Percentiles rank a stretch among this genome's conserved stretches.
phyloP scores from a whole-genome alignment of 1,140 invertebrate genomes.

The Trichomalopsis sarcophagae region DNA sequence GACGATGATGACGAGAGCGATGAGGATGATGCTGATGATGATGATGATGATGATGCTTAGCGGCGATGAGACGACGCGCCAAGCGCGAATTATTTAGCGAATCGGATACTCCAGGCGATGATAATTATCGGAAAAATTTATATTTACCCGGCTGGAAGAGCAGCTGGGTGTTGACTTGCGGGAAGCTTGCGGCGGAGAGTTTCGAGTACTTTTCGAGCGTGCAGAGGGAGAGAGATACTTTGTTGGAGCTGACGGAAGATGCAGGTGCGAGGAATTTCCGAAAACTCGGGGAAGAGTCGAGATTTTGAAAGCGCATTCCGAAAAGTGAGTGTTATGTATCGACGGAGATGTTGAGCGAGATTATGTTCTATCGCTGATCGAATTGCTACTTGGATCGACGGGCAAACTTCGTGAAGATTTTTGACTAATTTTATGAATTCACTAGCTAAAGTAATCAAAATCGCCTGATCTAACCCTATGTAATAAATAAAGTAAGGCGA shows the following conservation, averaged over 20 bases:
- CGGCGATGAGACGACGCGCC: not conserved
- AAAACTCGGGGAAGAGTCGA: not conserved
- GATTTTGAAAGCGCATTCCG: too few relatives aligned
- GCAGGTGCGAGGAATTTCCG: not conserved
- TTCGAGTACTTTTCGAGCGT: not conserved
- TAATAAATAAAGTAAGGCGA: too few relatives aligned
- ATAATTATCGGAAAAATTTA: constrained; percentile 35
- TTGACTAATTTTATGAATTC: too few relatives aligned
- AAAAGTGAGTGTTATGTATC: not conserved
- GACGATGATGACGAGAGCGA: not conserved
- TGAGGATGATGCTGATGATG: not conserved
- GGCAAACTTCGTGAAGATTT: not conserved
- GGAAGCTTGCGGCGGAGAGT: not conserved
- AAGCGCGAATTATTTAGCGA: constrained; percentile 45
- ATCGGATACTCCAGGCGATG: constrained; percentile 10
- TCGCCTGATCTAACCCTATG: too few relatives aligned
- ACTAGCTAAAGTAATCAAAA: too few relatives aligned
- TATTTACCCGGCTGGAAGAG: constrained; percentile 28
- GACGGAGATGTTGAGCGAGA: not conserved
- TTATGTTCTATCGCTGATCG: not conserved
- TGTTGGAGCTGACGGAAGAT: not conserved
- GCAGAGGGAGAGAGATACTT: too few relatives aligned
- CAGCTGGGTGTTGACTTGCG: not conserved
- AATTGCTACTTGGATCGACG: not conserved
- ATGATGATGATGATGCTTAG: not conserved